Evolutionary conservation across 2,113 vertebrate genomes (phyloP), one percentile per base, ranked within the genome.

Genomic region (Stercorarius parasiticus): DNA sequence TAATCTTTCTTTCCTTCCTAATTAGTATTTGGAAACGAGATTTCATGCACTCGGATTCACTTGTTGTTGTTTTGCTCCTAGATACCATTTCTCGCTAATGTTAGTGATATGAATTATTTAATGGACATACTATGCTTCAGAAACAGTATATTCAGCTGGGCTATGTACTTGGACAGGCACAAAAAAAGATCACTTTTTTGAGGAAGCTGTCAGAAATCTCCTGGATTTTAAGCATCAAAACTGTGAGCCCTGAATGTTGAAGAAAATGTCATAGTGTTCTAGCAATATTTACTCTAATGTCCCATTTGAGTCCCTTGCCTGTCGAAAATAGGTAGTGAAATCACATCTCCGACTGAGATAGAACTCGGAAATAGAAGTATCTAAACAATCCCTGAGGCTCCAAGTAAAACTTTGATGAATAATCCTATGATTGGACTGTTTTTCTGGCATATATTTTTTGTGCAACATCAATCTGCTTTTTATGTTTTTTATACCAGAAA

Each of bases 71-170:
- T 92, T 92, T 81, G 58, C 73, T 82, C 19, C 69, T 49, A 77
- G 64, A 34, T 77, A 43, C 18, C 9, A 27, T 59, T 93, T 81
- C 43, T 95, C 27, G 58, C 19, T n/a, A 19, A 23, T 47, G 25
- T 78, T 89, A 69, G 43, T 38, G 40, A 49, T 65, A 56, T 70
- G 32, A 91, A 85, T 80, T 95, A 84, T 95, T 92, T 90, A 91
- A 50, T 66, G 66, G 27, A 26, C 43, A 27, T 61, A 29, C 38
- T 59, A 15, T 84, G 70, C 17, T 49, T 73, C 43, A 86, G 86
- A 89, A 87, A 34, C 15, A 93, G 22, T 18, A 25, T 53, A 95
- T 77, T 86, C 89, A 65, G 52, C 66, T 79, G 40, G n/a, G 38
- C 47, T 79, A 17, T 18, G 18, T 81, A 45, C 34, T 73, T 90